phyloP scores from a whole-genome alignment of 2,113 vertebrate genomes.

The Aptenodytes forsteri region DNA sequence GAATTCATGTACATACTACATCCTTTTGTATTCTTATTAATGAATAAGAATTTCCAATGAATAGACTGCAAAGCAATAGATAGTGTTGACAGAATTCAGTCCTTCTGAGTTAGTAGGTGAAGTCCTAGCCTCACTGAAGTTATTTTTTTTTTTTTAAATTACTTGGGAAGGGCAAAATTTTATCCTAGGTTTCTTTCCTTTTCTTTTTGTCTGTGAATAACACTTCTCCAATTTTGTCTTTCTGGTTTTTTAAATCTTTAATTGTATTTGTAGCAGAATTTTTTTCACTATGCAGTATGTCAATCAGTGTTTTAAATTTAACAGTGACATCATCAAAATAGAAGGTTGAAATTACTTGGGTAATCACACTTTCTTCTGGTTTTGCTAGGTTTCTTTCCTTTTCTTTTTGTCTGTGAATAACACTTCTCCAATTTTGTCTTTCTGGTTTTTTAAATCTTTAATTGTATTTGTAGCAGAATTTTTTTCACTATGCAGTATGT shows the following conservation, averaged over 20 bases:
- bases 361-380: not conserved
- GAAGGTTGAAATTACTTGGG: not conserved
- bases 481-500: not conserved
- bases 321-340: not conserved
- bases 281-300: not conserved
- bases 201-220: not conserved
- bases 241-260: not conserved
- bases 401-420: not conserved
- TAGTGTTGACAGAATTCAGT: not conserved
- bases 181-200: not conserved
- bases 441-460: not conserved
- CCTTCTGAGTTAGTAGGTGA: not conserved
- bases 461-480: not conserved
- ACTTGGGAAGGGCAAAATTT: not conserved
- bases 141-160: not conserved
- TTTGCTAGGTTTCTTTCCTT: not conserved
- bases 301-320: not conserved
- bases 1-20: not conserved
- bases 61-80: not conserved
- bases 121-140: not conserved
- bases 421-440: not conserved
- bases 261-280: not conserved
- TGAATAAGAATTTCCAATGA: not conserved
- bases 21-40: not conserved
- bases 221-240: not conserved